A percentile compares a stretch with the other conserved stretches of the same genome.
Conservation (phyloP, 1,140 invertebrate genomes). For the Melanaphis sacchari region DNA sequence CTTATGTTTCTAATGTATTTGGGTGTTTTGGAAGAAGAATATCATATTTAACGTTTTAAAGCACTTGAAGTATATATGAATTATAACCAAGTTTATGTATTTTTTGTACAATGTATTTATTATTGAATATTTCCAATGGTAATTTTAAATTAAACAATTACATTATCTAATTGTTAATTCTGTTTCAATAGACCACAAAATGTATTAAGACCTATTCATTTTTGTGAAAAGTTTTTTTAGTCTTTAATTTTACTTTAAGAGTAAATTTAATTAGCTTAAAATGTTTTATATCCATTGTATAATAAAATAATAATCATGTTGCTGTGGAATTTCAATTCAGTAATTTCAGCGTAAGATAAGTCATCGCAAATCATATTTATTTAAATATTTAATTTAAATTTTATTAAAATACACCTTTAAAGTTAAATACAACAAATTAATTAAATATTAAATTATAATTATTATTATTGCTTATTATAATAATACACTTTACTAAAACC, state of each 20-base stretch:
- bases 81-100: neutral
- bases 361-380: neutral
- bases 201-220: neutral
- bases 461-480: neutral
- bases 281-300: neutral
- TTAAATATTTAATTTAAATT: neutral
- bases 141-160: neutral
- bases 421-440: neutral
- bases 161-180: neutral
- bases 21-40: neutral
- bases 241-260: neutral
- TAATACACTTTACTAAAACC: neutral
- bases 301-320: neutral
- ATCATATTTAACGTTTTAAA: neutral
- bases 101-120: neutral
- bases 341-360: too few species aligned
- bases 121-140: neutral
- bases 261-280: neutral
- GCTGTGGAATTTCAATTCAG: neutral
- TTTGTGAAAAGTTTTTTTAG: neutral
- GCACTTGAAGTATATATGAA: neutral
- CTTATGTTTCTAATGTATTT: neutral
- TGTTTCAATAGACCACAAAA: neutral
- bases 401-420: neutral
- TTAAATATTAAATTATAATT: neutral